Base-by-base conservation (phyloP, 2,113 vertebrate genomes). In the Salvator merianae region DNA sequence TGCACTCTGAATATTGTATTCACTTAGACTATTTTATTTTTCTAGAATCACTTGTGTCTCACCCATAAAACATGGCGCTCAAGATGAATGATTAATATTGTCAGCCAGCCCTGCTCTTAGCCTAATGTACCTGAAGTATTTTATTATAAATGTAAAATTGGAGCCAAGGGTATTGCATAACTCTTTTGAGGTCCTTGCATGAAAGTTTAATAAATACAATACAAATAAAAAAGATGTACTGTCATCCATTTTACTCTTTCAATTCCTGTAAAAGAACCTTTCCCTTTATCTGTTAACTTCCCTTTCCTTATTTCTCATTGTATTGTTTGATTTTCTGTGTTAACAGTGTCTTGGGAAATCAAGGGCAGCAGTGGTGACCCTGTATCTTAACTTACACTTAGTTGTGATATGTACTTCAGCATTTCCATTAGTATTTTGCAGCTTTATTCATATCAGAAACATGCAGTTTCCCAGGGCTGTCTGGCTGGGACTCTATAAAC, bases 401-500 rank as follows among this genome's bases (percentile, higher is more conserved):
- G 0, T 75, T 81, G 70, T 22, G 43, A 50, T 82, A 47, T 7
- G 20, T 53, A 26, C 4, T 0, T 10, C 65, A 16, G 50, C 8
- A n/a, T 43, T 78, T n/a, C 38, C 16, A 2, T 32, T 3, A 86
- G 7, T 22, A 62, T 18, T 38, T 63, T 40, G 7, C 0, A 0
- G 16, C 13, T 12, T 30, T 24, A 22, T 47, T 20, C 10, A 9
- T 34, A 68, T 81, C 0, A 0, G 82, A 83, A 36, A 28, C n/a
- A 3, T 0, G 77, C 4, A 1, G 50, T 5, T 2, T 84, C 38
- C 73, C 20, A 78, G 38, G 34, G 36, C 14, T 65, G n/a, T 86
- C 81, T 87, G 32, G 38, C 59, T 87, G 75, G 18, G 32, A 59
- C 40, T 90, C 68, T 47, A 0, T 3, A 84, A 89, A 83, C 50